Base-by-base conservation (phyloP, 64 coral and sea anemone species). In the Anthopleura sola region DNA sequence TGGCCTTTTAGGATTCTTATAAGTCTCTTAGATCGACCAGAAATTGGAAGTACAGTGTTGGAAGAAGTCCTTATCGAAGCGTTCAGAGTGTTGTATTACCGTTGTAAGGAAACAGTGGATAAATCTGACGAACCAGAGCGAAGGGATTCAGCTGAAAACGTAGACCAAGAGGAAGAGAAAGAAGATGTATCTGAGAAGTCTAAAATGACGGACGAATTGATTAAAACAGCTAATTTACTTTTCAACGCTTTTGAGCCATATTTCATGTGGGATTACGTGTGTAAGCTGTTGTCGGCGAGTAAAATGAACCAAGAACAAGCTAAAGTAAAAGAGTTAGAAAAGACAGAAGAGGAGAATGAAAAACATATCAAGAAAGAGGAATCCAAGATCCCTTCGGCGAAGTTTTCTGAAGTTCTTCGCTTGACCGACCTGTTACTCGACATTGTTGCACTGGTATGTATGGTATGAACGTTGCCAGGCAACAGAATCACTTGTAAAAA, bases 241-340 rank as follows among this genome's bases (percentile, higher is more conserved):
- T 99, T 99, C 80, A 95, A 99, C 66, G 87, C 90, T 9, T 99
- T 99, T 92, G 97, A 99, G 33, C 97, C 97, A 36, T 99, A 99
- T 26, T 99, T 99, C 53, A 99, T 99, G 97, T 99, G 97, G 97
- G 86, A 94, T 24, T 99, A 94, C 71, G 86, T 99, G 23, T 86
- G 92, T 53, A 91, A 99, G 75, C 58, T 99, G 55, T 79, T 99
- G 24, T 86, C 84, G 3, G 55, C 80, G 18, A 89, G 92, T 89
- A 87, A 68, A 54, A 84, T 69, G 55, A 39, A 49, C 40, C 28
- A 36, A n/a, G 28, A 53, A 17, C 49, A 80, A 49, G n/a, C 48
- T 36, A 60, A 58, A 17, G 32, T 39, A 23, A 68, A 11, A 49
- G 53, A 88, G 33, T 36, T 28, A 17, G 66, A 71, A 71, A 66